Percentiles rank a stretch among this genome's conserved stretches.
phyloP scores from a whole-genome alignment of 2,113 vertebrate species.

The Apteryx mantelli region DNA sequence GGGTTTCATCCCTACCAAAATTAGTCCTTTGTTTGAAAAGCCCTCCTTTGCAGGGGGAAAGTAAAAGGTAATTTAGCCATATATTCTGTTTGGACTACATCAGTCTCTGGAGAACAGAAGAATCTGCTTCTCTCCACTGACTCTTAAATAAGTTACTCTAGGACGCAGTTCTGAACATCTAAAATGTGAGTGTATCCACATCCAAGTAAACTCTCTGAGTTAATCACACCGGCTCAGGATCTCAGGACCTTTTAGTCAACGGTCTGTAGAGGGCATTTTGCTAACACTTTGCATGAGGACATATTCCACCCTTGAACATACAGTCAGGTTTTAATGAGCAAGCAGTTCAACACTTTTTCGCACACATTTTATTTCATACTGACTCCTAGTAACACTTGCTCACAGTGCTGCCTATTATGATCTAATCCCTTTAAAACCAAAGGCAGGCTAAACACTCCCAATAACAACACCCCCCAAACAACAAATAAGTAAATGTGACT shows the following conservation, averaged over 20 bases:
- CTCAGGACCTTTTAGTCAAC: neutral
- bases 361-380: neutral
- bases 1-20: neutral
- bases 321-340: neutral
- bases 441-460: fast-evolving
- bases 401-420: neutral
- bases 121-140: neutral
- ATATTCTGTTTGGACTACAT: fast-evolving
- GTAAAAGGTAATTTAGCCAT: neutral
- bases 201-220: neutral
- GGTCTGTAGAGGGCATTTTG: neutral
- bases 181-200: neutral
- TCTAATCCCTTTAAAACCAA: neutral
- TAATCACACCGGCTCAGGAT: neutral
- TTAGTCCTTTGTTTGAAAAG: neutral
- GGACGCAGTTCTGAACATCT: neutral
- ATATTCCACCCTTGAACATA: neutral
- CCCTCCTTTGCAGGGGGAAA: neutral
- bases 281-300: neutral
- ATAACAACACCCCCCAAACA: neutral
- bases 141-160: neutral
- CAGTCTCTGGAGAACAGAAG: neutral
- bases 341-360: neutral
- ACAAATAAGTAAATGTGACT: neutral
- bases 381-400: neutral